Conservation (phyloP, 1,140 invertebrate genomes). For the Macrobrachium nipponense region DNA sequence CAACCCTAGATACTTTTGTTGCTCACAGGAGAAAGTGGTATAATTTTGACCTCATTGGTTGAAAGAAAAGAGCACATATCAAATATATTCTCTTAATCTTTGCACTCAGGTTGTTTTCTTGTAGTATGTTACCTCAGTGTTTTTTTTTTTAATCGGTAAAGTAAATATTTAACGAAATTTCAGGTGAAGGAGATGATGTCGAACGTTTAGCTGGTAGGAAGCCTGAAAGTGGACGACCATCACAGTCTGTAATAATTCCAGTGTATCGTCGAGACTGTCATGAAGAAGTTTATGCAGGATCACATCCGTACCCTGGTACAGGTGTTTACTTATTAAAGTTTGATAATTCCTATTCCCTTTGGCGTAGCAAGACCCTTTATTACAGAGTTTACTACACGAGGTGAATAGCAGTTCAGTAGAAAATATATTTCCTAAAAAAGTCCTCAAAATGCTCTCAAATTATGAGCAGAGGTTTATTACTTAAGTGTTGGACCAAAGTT, state of each 20-base stretch:
- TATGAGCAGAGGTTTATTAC: too few species aligned
- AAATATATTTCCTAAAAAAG: too few species aligned
- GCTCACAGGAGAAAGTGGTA: too few species aligned
- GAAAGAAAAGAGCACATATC: too few species aligned
- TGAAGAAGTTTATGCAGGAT: slow-evolving; percentile 96
- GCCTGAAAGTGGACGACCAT: slow-evolving; percentile 30
- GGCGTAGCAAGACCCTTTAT: slow-evolving; percentile 98
- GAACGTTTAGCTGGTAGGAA: slow-evolving; percentile 42
- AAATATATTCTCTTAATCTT: too few species aligned
- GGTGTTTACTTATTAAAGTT: slow-evolving; percentile 98
- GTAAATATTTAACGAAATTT: slow-evolving; percentile 68
- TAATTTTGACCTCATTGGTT: too few species aligned
- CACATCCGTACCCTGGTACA: slow-evolving; percentile 91
- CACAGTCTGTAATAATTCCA: slow-evolving; percentile 77
- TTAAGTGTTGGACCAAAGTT: too few species aligned
- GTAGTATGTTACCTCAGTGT: too few species aligned
- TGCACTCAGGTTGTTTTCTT: too few species aligned
- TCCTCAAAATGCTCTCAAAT: too few species aligned
- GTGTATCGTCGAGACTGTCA: slow-evolving; percentile 96
- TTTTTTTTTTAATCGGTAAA: too few species aligned
- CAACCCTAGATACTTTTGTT: too few species aligned
- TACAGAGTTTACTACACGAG: slow-evolving; percentile 98
- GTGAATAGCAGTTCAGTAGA: slow-evolving; percentile 11
- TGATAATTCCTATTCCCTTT: slow-evolving; percentile 99
- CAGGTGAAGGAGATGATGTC: slow-evolving; percentile 65